These are phyloP conservation scores for Pachydiplax longipennis DNA, from an alignment of 2,888 invertebrate genomes.

Conservation along the genomic window DNA sequence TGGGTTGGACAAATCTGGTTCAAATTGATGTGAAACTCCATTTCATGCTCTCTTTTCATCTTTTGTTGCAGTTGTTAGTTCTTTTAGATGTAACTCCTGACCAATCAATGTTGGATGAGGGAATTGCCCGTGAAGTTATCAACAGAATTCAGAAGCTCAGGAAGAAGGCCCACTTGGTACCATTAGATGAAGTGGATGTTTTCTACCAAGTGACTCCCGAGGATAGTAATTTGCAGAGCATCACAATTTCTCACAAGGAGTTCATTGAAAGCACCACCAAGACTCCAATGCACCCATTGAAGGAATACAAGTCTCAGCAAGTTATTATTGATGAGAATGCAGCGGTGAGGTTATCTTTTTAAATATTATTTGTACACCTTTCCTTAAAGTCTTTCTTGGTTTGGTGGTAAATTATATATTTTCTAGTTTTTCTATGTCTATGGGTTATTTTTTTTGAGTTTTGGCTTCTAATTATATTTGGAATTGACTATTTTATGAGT, in stretches of 20 bases:
- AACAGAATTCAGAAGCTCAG: slow-evolving; percentile 95
- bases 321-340: slow-evolving; percentile 10
- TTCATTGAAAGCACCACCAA: slow-evolving; percentile 86
- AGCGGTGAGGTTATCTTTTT: not conserved
- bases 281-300: slow-evolving; percentile 70
- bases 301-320: not conserved
- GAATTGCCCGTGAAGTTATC: slow-evolving; percentile 92
- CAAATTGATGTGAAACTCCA: too few species aligned
- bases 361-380: not conserved
- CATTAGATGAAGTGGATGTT: slow-evolving; percentile 87
- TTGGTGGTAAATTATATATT: too few species aligned
- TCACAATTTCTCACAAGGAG: slow-evolving; percentile 73
- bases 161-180: slow-evolving; percentile 92
- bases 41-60: not conserved
- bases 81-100: slow-evolving; percentile 89
- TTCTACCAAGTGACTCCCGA: slow-evolving; percentile 72
- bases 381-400: too few species aligned
- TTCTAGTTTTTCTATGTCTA: too few species aligned
- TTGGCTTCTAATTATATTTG: not conserved
- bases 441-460: too few species aligned
- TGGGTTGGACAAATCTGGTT: too few species aligned
- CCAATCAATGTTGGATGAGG: slow-evolving; percentile 91
- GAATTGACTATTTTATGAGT: not conserved
- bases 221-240: slow-evolving; percentile 68
- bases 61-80: slow-evolving; percentile 70